These are phyloP conservation scores for Acridotheres tristis DNA, from an alignment of 2,797 vertebrate genomes.

Conservation along the genomic window DNA sequence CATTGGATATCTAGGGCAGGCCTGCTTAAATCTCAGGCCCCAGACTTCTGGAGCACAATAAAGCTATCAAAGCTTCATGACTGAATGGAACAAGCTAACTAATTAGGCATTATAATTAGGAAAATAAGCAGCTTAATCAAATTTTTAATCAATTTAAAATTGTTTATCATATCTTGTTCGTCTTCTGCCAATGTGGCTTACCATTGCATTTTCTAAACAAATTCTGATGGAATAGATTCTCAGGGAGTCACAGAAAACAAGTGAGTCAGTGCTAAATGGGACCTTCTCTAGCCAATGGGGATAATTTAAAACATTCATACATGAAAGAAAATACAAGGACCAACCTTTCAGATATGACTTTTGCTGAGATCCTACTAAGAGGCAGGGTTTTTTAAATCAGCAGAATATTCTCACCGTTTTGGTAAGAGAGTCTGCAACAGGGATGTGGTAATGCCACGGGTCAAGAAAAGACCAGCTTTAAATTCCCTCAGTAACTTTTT, in stretches of 20 bases:
- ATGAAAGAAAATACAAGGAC: background rate
- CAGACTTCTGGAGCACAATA: slow-evolving; percentile 5
- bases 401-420: background rate
- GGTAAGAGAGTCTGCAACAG: background rate
- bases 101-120: slow-evolving; percentile 46
- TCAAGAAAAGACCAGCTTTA: background rate
- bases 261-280: background rate
- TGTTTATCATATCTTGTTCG: background rate
- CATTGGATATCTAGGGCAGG: slow-evolving; percentile 41
- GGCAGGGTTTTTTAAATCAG: background rate
- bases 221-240: background rate
- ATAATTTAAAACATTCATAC: background rate
- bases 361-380: background rate
- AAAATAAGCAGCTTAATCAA: slow-evolving; percentile 20
- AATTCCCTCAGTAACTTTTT: background rate
- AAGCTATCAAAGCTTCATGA: slow-evolving; percentile 40
- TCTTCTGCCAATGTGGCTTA: background rate
- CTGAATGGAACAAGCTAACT: slow-evolving; percentile 35
- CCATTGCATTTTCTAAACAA: background rate
- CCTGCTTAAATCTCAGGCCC: background rate
- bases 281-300: background rate
- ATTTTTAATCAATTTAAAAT: background rate
- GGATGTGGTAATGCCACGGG: too few species aligned
- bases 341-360: background rate
- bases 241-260: background rate